Evolutionary conservation across 1,140 invertebrate genomes (phyloP).

Genomic region (Anoplophora glabripennis): DNA sequence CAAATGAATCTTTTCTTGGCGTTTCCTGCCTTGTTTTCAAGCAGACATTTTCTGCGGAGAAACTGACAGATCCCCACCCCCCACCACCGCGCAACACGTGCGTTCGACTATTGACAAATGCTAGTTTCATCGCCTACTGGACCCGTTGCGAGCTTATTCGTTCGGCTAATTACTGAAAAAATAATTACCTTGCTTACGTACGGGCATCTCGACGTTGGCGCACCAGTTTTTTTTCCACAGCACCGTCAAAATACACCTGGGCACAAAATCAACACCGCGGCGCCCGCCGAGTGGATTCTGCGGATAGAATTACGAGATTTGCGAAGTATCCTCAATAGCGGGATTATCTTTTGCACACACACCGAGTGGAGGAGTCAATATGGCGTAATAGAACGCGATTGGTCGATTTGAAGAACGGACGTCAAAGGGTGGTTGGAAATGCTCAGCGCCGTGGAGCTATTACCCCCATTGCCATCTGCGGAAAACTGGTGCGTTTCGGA

Average conservation of each 20-base stretch:
- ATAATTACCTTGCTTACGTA: conserved; percentile 10
- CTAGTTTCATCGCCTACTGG: neutral
- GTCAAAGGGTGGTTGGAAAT: neutral
- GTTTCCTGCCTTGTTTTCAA: no score
- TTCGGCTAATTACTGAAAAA: neutral
- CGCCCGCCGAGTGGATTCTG: no score
- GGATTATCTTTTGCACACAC: neutral
- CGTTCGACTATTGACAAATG: neutral
- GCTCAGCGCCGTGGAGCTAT: conserved; percentile 4
- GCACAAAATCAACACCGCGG: conserved; percentile 3
- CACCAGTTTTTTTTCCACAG: neutral
- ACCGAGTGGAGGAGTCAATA: neutral
- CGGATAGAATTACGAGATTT: no score
- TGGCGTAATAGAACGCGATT: neutral
- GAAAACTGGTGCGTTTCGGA: conserved; percentile 10
- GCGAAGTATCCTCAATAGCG: no score
- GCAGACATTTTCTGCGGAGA: no score
- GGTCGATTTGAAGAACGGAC: neutral
- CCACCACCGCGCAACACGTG: conserved; percentile 4
- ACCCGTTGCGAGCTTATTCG: neutral
- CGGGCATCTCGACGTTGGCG: conserved; percentile 7
- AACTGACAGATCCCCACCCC: neutral
- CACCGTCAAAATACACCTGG: conserved; percentile 14
- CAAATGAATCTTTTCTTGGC: no score
- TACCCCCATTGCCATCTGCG: conserved; percentile 13